Percentiles rank a stretch among this genome's conserved stretches.
Evolutionary conservation across 2,888 invertebrate genomes (phyloP).

Genomic region (Drosophila glabriapex): DNA sequence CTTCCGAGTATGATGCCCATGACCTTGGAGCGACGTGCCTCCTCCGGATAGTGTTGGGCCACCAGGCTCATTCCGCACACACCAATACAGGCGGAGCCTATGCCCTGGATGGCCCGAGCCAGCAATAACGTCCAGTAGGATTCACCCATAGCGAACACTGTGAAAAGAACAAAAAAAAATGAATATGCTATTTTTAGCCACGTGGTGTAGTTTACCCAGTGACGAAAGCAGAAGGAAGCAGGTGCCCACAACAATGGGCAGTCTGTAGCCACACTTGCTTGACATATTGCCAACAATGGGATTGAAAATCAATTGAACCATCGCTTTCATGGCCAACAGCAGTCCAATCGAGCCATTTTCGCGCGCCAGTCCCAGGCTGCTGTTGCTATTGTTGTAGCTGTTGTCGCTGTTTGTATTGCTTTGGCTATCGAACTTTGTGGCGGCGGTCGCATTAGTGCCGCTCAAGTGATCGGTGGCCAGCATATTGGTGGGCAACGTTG

Average conservation of each 20-base stretch:
- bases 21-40: slow-evolving; percentile 87
- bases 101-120: slow-evolving; percentile 92
- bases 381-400: slow-evolving; percentile 36
- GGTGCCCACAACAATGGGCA: slow-evolving; percentile 90
- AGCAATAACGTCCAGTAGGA: slow-evolving; percentile 89
- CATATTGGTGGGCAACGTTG: slow-evolving; percentile 45
- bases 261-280: slow-evolving; percentile 88
- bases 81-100: slow-evolving; percentile 92
- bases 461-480: slow-evolving; percentile 45
- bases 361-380: slow-evolving; percentile 86
- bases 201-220: slow-evolving; percentile 87
- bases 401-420: slow-evolving; percentile 45
- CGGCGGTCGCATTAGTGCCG: slow-evolving; percentile 49
- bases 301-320: slow-evolving; percentile 92
- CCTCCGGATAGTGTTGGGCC: slow-evolving; percentile 87
- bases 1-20: slow-evolving; percentile 94
- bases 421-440: slow-evolving; percentile 38
- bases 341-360: slow-evolving; percentile 90
- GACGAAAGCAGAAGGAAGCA: slow-evolving; percentile 89
- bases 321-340: slow-evolving; percentile 91
- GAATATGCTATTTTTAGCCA: slow-evolving; percentile 10
- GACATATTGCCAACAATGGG: slow-evolving; percentile 91
- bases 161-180: slow-evolving; percentile 32
- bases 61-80: slow-evolving; percentile 93
- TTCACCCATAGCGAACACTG: slow-evolving; percentile 92